Evolutionary conservation across 2,888 invertebrate genomes (phyloP).

Genomic region (Argyra leucocephala): DNA sequence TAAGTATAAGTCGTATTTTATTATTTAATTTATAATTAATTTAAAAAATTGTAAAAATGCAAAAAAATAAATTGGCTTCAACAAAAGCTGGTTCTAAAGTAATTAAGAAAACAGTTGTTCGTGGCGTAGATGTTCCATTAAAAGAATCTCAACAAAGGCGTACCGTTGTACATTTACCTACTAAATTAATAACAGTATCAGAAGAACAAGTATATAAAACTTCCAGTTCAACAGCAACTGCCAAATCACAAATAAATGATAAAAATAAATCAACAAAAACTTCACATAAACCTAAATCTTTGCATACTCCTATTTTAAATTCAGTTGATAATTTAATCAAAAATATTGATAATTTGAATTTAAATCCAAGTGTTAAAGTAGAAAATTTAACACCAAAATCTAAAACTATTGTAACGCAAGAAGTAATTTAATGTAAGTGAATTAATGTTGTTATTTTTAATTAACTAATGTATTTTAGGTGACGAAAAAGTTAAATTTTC

Average conservation of each 20-base stretch:
- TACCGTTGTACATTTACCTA: not conserved
- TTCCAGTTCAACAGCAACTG: not conserved
- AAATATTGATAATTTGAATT: not conserved
- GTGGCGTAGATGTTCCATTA: not conserved
- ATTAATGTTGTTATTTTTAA: not conserved
- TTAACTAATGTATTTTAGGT: conserved; percentile 24
- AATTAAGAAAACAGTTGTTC: not conserved
- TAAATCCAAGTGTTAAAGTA: not conserved
- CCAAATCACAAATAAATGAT: not conserved
- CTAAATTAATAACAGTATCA: not conserved
- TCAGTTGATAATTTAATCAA: not conserved
- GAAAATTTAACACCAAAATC: conserved; percentile 15
- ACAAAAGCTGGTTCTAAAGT: not conserved
- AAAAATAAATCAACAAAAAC: not conserved
- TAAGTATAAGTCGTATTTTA: too few relatives aligned
- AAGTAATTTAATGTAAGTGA: conserved; percentile 16
- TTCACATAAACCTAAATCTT: not conserved
- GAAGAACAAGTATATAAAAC: not conserved
- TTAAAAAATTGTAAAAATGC: not conserved
- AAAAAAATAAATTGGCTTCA: not conserved
- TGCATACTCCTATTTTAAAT: not conserved
- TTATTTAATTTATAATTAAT: too few relatives aligned
- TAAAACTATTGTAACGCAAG: conserved; percentile 15
- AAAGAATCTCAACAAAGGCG: not conserved
- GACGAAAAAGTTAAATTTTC: conserved; percentile 35